Evolutionary conservation across 1,140 invertebrate genomes (phyloP), one percentile per base, ranked within the genome.

Genomic region (Anthonomus grandis): DNA sequence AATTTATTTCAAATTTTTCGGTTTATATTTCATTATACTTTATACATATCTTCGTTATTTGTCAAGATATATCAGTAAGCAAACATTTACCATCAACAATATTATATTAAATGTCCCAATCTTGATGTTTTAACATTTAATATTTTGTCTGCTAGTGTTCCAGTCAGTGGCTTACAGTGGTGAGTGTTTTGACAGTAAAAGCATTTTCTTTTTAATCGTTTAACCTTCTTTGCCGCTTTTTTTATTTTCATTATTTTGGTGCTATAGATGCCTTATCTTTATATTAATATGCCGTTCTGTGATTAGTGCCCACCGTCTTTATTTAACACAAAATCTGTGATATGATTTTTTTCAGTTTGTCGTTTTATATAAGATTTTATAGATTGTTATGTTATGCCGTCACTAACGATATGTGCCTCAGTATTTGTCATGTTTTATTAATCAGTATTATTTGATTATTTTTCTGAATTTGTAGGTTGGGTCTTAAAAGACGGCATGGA

Each of bases 161-260:
- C 89, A 91, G 86, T 90, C 87, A 80, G 88, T 91, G 86, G 89
- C 89, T 78, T 91, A 91, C 81, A 90, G 88, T 78, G 89, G 89
- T 91, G 89, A 91, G 88, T 89, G 78, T 78, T 75, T 59, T 58
- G 31, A 23, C 34, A 49, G 44, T 12, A 46, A 42, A 21, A 34
- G 10, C 41, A 25, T 25, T 39, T 41, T 52, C 13, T 53, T 24
- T 18, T 53, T 31, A 15, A 46, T 55, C 1, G 24, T n/a, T 44
- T 55, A 47, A 46, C 42, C 34, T 18, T 44, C 15, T 46, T 47
- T 55, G 41, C 31, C 38, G 41, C 52, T 46, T 55, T 31, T 45
- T 25, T 48, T 8, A n/a, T n/a, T n/a, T n/a, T n/a, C n/a, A n/a
- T n/a, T n/a, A n/a, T n/a, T n/a, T n/a, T n/a, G n/a, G n/a, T n/a